phyloP scores from a whole-genome alignment of 2,113 vertebrate genomes.

The Isurus oxyrinchus region DNA sequence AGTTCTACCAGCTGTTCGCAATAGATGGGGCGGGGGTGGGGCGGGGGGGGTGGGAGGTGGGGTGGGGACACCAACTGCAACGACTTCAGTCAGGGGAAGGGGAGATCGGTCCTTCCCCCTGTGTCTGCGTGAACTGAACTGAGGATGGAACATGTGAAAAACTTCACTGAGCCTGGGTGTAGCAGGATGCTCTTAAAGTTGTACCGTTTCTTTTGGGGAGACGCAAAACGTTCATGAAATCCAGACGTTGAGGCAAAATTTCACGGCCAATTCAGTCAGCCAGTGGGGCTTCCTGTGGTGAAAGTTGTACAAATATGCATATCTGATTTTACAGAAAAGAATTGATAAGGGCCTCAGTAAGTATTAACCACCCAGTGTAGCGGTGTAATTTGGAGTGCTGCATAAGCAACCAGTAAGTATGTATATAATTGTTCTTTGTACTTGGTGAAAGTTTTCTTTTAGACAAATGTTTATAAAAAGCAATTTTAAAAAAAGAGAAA shows the following conservation, averaged over 20 bases:
- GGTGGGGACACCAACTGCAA: not conserved
- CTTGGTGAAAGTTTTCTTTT: slow-evolving; percentile 31
- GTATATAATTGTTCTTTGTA: slow-evolving; percentile 36
- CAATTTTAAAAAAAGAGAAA: not conserved
- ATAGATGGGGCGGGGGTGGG: no score
- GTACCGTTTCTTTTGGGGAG: not conserved
- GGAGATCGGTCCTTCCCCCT: not conserved
- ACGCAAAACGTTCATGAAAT: not conserved
- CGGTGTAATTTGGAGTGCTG: not conserved
- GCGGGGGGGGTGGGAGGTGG: no score
- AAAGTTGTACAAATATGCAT: not conserved
- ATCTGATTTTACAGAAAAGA: not conserved
- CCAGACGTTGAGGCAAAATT: not conserved
- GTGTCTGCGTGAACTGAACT: not conserved
- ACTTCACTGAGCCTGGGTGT: no score
- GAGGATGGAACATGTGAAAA: not conserved
- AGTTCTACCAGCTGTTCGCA: not conserved
- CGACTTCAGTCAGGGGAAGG: not conserved
- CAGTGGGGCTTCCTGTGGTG: not conserved
- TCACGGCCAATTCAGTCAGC: not conserved
- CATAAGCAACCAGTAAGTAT: not conserved
- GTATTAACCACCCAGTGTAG: not conserved
- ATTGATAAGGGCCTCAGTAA: not conserved
- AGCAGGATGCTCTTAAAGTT: not conserved
- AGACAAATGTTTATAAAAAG: not conserved